Base-by-base conservation (phyloP, 2,888 invertebrate species). In the Hirtodrosophila histrioides region DNA sequence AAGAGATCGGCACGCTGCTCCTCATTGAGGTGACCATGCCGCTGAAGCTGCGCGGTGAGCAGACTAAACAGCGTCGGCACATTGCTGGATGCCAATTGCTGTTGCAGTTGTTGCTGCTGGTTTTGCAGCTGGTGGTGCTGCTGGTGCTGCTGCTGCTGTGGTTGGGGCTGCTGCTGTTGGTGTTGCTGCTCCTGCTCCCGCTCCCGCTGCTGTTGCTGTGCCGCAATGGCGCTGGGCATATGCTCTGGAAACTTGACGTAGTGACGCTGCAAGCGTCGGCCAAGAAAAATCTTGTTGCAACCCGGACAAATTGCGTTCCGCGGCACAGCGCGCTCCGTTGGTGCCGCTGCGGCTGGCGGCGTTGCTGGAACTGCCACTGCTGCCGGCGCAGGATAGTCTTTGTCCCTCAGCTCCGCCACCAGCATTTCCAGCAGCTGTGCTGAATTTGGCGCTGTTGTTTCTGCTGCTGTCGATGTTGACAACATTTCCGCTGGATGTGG, bases 201-300 rank as follows among this genome's bases (percentile, higher is more conserved):
- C 3, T 39, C 31, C 0, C 35, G 44, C 0, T 56, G 66, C 39
- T 66, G 62, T 6, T 71, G 56, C 1, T 33, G 56, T 9, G 10
- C 61, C 8, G 58, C 46, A 7, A 57, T 49, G 8, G 56, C 55
- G 12, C 57, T 71, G 41, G 72, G 63, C 79, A 89, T 89, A 53
- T 92, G 92, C 31, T 90, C 90, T 0, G 92, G 92, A 71, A 85
- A 88, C 55, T 89, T 78, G 10, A 86, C 84, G 40, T 86, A 90
- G 68, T 92, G 92, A 0, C 88, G 85, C 60, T 90, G 82, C 75
- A 92, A 58, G 3, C 91, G 86, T 35, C 86, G 85, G 0, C 92
- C 92, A 39, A 91, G 67, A 60, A 91, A 92, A 7, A 91, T 89
- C 75, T 91, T 91, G 23, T 89, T 86, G 64, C 91, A 91, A 3